phyloP scores from a whole-genome alignment of 2,113 vertebrate species.

The Orientallactaga bullata region DNA sequence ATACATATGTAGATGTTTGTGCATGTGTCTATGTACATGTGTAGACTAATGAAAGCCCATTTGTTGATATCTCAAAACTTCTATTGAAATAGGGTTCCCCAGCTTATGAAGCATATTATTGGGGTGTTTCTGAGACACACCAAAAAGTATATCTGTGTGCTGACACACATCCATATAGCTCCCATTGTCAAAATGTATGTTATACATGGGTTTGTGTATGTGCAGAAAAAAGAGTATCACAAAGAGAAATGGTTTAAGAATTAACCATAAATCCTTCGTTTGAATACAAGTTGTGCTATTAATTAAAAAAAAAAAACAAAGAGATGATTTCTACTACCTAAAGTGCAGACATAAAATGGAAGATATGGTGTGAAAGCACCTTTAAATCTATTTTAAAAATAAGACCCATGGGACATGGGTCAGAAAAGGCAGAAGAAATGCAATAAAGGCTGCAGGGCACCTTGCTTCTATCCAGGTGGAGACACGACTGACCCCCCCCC shows the following conservation, averaged over 20 bases:
- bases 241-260: not conserved
- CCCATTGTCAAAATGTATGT: not conserved
- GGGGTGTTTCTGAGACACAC: not conserved
- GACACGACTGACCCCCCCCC: accelerated
- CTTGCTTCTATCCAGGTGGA: not conserved
- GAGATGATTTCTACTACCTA: not conserved
- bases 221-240: not conserved
- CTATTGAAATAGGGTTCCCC: not conserved
- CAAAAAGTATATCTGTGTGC: not conserved
- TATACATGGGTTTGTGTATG: accelerated
- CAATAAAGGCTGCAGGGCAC: no score
- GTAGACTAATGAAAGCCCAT: not conserved
- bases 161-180: not conserved
- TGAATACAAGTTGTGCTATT: constrained; percentile 6
- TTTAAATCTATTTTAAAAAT: not conserved
- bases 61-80: not conserved
- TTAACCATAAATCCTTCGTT: not conserved
- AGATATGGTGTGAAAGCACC: not conserved
- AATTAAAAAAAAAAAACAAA: constrained; percentile 25
- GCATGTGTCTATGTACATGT: not conserved
- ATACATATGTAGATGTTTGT: no score
- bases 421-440: not conserved
- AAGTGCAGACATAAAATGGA: not conserved
- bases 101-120: not conserved
- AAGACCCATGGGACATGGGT: not conserved